phyloP scores from a whole-genome alignment of 2,113 vertebrate genomes.

The Chionis minor region DNA sequence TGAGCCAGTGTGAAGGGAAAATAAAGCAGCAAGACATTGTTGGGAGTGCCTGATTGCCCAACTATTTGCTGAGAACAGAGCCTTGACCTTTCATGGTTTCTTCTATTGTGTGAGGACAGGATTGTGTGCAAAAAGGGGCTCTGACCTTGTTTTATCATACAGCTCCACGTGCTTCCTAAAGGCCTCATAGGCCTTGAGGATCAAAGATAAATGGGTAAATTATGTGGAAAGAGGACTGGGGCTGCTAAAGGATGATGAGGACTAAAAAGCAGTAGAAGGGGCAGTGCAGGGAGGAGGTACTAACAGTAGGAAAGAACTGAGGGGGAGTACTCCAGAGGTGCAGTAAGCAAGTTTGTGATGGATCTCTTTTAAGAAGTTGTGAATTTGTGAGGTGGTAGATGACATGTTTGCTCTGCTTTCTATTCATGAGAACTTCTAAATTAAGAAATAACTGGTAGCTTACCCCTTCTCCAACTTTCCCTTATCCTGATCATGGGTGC shows the following conservation, averaged over 20 bases:
- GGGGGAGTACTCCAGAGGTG: neutral
- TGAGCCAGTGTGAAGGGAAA: neutral
- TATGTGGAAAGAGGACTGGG: neutral
- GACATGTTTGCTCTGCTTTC: neutral
- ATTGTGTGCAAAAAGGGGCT: neutral
- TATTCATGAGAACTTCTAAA: neutral
- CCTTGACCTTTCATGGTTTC: neutral
- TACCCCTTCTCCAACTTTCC: neutral
- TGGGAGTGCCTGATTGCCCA: neutral
- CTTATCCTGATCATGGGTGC: neutral
- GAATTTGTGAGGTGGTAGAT: neutral
- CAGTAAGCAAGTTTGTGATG: neutral
- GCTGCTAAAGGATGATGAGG: neutral
- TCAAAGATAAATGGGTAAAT: neutral
- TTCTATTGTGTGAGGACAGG: neutral
- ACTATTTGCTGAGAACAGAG: neutral
- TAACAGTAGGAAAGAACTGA: neutral
- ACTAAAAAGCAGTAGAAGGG: neutral
- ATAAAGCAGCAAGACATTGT: neutral
- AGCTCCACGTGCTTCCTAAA: neutral
- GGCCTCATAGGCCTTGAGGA: neutral
- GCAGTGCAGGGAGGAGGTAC: neutral
- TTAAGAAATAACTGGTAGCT: neutral
- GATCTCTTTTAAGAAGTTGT: neutral
- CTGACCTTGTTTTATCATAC: neutral